Evolutionary conservation across 2,888 invertebrate species (phyloP).

Genomic region (Phanerotoma sp.): DNA sequence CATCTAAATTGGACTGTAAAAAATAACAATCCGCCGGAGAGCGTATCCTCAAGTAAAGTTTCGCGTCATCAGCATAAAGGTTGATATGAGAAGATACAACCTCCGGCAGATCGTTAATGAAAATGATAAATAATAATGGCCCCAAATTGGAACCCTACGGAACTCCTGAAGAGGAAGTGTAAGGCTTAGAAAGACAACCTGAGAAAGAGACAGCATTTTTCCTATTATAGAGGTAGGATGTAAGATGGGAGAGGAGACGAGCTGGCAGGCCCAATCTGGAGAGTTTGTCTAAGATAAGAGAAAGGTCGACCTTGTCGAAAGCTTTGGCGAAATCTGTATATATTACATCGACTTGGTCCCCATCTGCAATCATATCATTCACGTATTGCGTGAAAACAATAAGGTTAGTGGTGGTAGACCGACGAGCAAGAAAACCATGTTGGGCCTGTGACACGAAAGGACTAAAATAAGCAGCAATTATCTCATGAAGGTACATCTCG

Average conservation of each 20-base stretch:
- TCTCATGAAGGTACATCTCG: not conserved
- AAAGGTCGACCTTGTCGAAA: not conserved
- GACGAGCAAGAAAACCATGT: not conserved
- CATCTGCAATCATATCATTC: not conserved
- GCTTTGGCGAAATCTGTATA: not conserved
- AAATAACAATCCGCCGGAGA: no score
- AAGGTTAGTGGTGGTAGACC: not conserved
- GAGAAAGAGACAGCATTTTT: not conserved
- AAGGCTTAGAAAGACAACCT: not conserved
- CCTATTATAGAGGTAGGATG: not conserved
- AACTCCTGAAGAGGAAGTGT: no score
- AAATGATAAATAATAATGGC: slow-evolving; percentile 2
- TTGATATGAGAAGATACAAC: no score
- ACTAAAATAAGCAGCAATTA: not conserved
- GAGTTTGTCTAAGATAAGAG: not conserved
- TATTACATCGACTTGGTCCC: not conserved
- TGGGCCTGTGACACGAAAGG: not conserved
- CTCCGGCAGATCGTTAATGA: not conserved
- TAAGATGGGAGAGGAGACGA: not conserved
- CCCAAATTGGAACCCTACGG: slow-evolving; percentile 6
- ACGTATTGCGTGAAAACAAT: not conserved
- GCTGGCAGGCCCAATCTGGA: not conserved
- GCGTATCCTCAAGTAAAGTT: no score
- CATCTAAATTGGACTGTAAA: no score
- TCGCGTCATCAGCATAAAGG: no score